Evolutionary conservation across 1,140 invertebrate genomes (phyloP).

Genomic region (Drosophila pachea): DNA sequence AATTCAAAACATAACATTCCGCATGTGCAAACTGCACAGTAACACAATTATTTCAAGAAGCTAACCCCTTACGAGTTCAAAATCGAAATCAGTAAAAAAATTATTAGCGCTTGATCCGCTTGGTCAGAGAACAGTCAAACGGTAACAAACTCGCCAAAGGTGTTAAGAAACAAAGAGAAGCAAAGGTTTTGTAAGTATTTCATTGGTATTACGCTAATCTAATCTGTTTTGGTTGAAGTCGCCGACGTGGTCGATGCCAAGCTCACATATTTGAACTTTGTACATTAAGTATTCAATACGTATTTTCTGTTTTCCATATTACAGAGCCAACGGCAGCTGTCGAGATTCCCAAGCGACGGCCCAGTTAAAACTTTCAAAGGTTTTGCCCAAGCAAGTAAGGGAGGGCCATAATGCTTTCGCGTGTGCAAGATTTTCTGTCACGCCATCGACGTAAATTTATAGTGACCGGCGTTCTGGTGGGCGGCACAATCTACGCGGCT

Average conservation of each 20-base stretch:
- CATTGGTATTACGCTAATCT: constrained; percentile 34
- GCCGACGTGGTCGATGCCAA: constrained; percentile 19
- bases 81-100: constrained; percentile 25
- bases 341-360: constrained; percentile 48
- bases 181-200: constrained; percentile 24
- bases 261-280: constrained; percentile 65
- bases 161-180: constrained; percentile 1
- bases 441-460: constrained; percentile 90
- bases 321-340: constrained; percentile 48
- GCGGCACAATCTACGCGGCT: constrained; percentile 83
- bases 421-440: constrained; percentile 86
- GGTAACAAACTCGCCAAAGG: background rate
- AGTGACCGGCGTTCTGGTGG: constrained; percentile 86
- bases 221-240: constrained; percentile 28
- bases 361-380: constrained; percentile 18
- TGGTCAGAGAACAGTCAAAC: constrained; percentile 1
- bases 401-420: constrained; percentile 83
- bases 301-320: constrained; percentile 28
- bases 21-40: constrained; percentile 5
- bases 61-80: constrained; percentile 2
- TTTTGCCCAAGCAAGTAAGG: background rate
- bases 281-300: constrained; percentile 65
- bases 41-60: background rate
- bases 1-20: constrained; percentile 31
- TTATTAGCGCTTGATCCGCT: background rate